These are phyloP conservation scores for Mystacides longicornis DNA, from an alignment of 2,888 invertebrate species.

Conservation along the genomic window DNA sequence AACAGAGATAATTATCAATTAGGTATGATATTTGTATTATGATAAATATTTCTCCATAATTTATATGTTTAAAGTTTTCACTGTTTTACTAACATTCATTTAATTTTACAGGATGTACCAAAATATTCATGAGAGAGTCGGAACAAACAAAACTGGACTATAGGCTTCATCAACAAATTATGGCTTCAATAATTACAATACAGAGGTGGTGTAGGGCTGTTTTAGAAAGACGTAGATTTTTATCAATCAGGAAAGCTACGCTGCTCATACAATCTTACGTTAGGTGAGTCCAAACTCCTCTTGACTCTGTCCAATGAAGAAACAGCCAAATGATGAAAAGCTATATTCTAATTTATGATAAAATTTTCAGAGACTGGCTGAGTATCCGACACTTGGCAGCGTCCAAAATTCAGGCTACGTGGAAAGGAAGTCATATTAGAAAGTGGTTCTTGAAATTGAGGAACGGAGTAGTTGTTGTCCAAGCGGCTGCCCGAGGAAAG, in stretches of 20 bases:
- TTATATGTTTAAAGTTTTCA: not conserved
- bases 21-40: slow-evolving; percentile 38
- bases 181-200: slow-evolving; percentile 84
- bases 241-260: slow-evolving; percentile 65
- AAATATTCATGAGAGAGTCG: slow-evolving; percentile 89
- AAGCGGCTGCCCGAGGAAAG: slow-evolving; percentile 65
- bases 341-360: not conserved
- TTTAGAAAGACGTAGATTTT: slow-evolving; percentile 69
- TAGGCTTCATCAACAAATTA: slow-evolving; percentile 86
- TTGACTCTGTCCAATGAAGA: not conserved
- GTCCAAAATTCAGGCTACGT: slow-evolving; percentile 68
- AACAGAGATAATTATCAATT: slow-evolving; percentile 89
- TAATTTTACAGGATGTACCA: slow-evolving; percentile 55
- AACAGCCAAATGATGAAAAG: not conserved
- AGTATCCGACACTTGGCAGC: slow-evolving; percentile 51
- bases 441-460: slow-evolving; percentile 60
- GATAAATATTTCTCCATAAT: not conserved
- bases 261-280: slow-evolving; percentile 61
- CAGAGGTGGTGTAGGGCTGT: slow-evolving; percentile 87
- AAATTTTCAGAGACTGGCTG: slow-evolving; percentile 39
- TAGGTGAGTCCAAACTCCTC: slow-evolving; percentile 33
- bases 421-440: slow-evolving; percentile 62
- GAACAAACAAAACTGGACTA: slow-evolving; percentile 90
- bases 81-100: not conserved
- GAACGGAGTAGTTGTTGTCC: slow-evolving; percentile 54